Conservation (phyloP, 2,888 invertebrate species). For the Brenthis hecate region DNA sequence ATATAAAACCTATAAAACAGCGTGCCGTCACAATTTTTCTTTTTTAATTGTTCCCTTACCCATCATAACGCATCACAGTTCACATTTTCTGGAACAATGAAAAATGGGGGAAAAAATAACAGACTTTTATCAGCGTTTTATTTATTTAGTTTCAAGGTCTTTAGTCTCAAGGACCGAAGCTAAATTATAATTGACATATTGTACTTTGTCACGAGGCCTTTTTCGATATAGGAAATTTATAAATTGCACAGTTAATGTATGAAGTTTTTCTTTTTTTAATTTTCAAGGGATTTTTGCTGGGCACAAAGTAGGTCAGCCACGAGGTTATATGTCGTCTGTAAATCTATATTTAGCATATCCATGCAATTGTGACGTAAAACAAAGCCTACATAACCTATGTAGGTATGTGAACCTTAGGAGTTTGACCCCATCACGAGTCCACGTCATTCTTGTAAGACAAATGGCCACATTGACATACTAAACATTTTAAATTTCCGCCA, state of each 20-base stretch:
- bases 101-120: too few relatives aligned
- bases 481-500: too few relatives aligned
- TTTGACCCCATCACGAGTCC: slow-evolving; percentile 20
- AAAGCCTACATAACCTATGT: slow-evolving; percentile 50
- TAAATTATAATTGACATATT: slow-evolving; percentile 8
- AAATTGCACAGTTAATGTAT: slow-evolving; percentile 11
- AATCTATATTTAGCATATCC: slow-evolving; percentile 61
- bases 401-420: slow-evolving; percentile 27
- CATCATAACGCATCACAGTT: too few relatives aligned
- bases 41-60: too few relatives aligned
- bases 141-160: slow-evolving; percentile 10
- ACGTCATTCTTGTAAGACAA: neutral
- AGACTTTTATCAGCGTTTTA: too few relatives aligned
- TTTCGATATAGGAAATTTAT: slow-evolving; percentile 2
- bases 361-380: slow-evolving; percentile 61
- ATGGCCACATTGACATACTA: too few relatives aligned
- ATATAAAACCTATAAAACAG: neutral
- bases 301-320: slow-evolving; percentile 57
- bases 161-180: slow-evolving; percentile 4
- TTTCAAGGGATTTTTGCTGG: slow-evolving; percentile 27
- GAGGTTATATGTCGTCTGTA: slow-evolving; percentile 45
- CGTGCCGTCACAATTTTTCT: too few relatives aligned
- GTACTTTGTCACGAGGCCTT: slow-evolving; percentile 17
- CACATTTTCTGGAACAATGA: too few relatives aligned
- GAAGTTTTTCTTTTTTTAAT: slow-evolving; percentile 16